Evolutionary conservation across 1,140 invertebrate genomes (phyloP).

Genomic region (Pogonomyrmex californicus): DNA sequence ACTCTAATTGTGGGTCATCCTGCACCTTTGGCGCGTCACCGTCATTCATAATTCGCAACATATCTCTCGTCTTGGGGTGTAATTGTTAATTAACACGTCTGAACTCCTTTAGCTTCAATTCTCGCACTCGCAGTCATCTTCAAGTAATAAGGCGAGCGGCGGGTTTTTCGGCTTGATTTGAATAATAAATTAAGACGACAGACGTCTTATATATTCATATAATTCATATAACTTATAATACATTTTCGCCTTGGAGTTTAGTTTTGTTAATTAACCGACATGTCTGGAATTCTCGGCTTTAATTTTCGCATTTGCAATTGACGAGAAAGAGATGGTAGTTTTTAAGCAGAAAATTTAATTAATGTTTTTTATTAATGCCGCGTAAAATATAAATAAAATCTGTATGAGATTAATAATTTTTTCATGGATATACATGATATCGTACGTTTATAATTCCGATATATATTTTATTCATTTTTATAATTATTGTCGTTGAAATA

Average conservation of each 20-base stretch:
- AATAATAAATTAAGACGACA: slow-evolving; percentile 5
- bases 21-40: slow-evolving; percentile 3
- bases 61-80: background rate
- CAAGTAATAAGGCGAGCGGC: background rate
- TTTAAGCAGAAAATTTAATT: background rate
- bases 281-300: background rate
- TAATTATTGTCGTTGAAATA: too few species aligned
- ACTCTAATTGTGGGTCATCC: slow-evolving; percentile 73
- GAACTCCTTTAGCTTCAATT: slow-evolving; percentile 12
- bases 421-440: background rate
- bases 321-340: background rate
- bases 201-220: background rate
- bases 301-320: background rate
- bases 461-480: background rate
- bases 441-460: background rate
- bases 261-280: background rate
- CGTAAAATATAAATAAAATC: background rate
- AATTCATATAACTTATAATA: background rate
- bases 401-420: background rate
- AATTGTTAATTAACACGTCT: slow-evolving; percentile 19
- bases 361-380: background rate
- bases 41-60: slow-evolving; percentile 21
- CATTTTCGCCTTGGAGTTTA: background rate
- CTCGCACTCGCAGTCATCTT: background rate
- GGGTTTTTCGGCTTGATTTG: background rate